Conservation (phyloP, 2,888 invertebrate species). For the Agrotis clavis region DNA sequence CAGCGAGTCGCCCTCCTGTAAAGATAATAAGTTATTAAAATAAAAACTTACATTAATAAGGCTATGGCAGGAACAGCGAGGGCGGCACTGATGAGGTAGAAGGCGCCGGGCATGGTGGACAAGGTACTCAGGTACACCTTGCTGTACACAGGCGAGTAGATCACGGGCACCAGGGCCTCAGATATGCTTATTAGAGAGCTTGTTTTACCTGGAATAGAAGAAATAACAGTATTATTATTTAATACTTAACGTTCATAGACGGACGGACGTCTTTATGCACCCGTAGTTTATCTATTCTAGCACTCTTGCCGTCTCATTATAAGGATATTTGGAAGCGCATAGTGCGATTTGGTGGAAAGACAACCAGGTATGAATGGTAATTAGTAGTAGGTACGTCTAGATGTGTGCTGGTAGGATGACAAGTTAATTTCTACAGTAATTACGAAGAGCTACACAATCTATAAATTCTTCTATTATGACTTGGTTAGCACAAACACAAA, state of each 20-base stretch:
- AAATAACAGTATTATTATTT: neutral
- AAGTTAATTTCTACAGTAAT: neutral
- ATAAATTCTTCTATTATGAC: slow-evolving; percentile 11
- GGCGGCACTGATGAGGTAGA: slow-evolving; percentile 90
- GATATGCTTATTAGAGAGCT: slow-evolving; percentile 92
- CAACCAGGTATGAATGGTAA: too few species aligned
- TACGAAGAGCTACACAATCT: neutral
- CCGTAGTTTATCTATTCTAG: too few species aligned
- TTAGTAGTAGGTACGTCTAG: too few species aligned
- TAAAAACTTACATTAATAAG: slow-evolving; percentile 82
- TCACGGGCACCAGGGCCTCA: slow-evolving; percentile 90
- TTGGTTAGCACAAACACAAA: slow-evolving; percentile 31
- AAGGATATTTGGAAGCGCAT: too few species aligned
- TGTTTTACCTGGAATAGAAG: slow-evolving; percentile 84
- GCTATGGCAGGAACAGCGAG: slow-evolving; percentile 87
- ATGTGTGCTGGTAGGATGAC: too few species aligned
- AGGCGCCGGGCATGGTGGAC: slow-evolving; percentile 89
- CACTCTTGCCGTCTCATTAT: too few species aligned
- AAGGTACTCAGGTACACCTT: slow-evolving; percentile 89
- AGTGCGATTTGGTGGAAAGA: too few species aligned
- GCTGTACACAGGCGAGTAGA: slow-evolving; percentile 91
- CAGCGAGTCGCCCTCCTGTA: neutral
- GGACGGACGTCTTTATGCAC: too few species aligned
- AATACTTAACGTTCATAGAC: too few species aligned
- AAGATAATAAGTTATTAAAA: neutral